These are phyloP conservation scores for Scomber scombrus DNA, from an alignment of 2,113 vertebrate species.

Conservation along the genomic window DNA sequence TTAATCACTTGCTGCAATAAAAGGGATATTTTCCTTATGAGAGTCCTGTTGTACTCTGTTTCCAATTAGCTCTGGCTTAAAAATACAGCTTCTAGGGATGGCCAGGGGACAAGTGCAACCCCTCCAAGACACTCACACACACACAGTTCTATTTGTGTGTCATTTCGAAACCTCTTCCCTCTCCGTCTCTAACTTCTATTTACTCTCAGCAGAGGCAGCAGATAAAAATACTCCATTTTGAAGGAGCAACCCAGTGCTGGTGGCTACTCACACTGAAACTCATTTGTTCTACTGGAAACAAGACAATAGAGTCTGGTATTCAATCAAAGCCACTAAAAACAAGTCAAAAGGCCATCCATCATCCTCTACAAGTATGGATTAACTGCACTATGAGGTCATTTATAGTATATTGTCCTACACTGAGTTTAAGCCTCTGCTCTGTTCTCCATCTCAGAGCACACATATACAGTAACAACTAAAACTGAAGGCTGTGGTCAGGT, in stretches of 20 bases:
- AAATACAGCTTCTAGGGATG: conserved; percentile 43
- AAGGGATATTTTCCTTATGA: conserved; percentile 75
- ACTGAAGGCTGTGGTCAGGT: conserved; percentile 27
- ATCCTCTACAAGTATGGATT: conserved; percentile 58
- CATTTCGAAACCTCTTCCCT: conserved; percentile 22
- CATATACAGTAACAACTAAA: conserved; percentile 23
- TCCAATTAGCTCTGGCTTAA: conserved; percentile 54
- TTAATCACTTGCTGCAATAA: conserved; percentile 77
- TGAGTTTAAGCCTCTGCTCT: conserved; percentile 29
- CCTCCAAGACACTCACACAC: background rate
- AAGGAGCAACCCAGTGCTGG: conserved; percentile 41
- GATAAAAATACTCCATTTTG: conserved; percentile 64
- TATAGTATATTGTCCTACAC: conserved; percentile 43
- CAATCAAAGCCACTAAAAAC: conserved; percentile 64
- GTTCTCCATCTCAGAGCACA: conserved; percentile 22
- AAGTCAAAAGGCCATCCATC: conserved; percentile 59
- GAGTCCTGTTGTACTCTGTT: conserved; percentile 65
- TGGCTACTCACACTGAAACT: conserved; percentile 55
- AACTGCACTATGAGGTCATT: conserved; percentile 48
- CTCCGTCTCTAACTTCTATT: conserved; percentile 33
- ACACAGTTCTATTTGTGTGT: background rate
- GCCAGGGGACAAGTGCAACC: conserved; percentile 12
- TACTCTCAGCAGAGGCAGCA: conserved; percentile 58
- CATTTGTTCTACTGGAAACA: conserved; percentile 66
- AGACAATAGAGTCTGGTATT: conserved; percentile 58